Evolutionary conservation across 1,140 invertebrate species (phyloP).

Genomic region (Dendroctonus ponderosae): DNA sequence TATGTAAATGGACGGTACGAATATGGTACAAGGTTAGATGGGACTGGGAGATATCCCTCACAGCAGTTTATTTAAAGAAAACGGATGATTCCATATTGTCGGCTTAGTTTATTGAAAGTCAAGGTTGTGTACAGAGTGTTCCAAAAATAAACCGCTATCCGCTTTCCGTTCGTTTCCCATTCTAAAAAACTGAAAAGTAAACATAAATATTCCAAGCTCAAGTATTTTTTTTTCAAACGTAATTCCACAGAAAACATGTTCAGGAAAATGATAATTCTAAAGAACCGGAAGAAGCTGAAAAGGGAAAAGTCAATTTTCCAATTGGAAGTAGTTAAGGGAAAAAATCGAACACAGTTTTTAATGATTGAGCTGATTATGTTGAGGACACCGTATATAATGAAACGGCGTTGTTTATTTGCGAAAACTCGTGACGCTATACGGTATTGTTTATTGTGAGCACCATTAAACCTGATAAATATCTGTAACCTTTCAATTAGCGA

Average conservation of each 20-base stretch:
- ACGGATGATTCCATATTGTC: slow-evolving; percentile 14
- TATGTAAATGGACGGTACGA: slow-evolving; percentile 11
- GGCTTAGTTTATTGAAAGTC: neutral
- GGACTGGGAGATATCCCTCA: slow-evolving; percentile 2
- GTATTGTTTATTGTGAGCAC: slow-evolving; percentile 28
- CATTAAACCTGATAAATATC: slow-evolving; percentile 21
- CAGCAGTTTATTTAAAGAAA: slow-evolving; percentile 5
- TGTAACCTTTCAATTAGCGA: slow-evolving; percentile 30
- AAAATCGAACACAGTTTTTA: neutral
- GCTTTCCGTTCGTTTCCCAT: too few relatives aligned
- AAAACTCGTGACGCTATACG: neutral
- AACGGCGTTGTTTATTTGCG: slow-evolving; percentile 3
- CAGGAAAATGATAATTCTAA: too few relatives aligned
- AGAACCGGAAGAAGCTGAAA: too few relatives aligned
- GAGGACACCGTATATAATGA: slow-evolving; percentile 10
- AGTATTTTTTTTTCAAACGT: too few relatives aligned
- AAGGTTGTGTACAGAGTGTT: neutral
- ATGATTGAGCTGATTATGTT: neutral
- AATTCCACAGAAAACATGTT: too few relatives aligned
- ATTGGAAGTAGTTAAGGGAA: neutral
- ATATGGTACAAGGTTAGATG: slow-evolving; percentile 12
- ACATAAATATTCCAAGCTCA: too few relatives aligned
- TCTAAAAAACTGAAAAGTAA: too few relatives aligned
- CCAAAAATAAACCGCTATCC: neutral
- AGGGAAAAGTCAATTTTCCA: neutral